Evolutionary conservation across 2,888 invertebrate species (phyloP).

Genomic region (Heliconius cydno): DNA sequence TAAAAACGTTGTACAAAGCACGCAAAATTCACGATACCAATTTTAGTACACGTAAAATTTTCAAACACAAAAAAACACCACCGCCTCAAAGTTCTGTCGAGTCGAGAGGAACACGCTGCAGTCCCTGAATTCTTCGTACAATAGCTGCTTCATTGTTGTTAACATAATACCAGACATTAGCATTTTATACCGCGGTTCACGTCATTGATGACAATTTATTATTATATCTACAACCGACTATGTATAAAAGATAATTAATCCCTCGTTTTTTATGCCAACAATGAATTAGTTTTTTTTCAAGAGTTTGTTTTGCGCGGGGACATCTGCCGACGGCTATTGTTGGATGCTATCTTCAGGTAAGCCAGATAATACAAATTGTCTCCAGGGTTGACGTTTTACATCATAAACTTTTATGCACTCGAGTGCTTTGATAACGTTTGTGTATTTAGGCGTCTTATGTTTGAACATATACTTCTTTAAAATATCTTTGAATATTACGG

Average conservation of each 20-base stretch:
- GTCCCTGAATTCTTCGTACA: conserved; percentile 72
- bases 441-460: conserved; percentile 70
- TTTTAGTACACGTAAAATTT: conserved; percentile 58
- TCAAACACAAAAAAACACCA: conserved; percentile 59
- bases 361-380: conserved; percentile 79
- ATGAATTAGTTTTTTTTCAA: conserved; percentile 74
- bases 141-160: conserved; percentile 74
- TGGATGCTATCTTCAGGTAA: conserved; percentile 74
- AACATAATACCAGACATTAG: conserved; percentile 80
- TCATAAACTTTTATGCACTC: conserved; percentile 71
- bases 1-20: conserved; percentile 34
- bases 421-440: conserved; percentile 77
- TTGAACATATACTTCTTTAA: conserved; percentile 34
- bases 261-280: conserved; percentile 65
- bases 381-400: conserved; percentile 78
- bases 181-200: conserved; percentile 78
- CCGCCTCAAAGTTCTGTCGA: conserved; percentile 66
- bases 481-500: conserved; percentile 12
- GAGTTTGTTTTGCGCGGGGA: conserved; percentile 80
- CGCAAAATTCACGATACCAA: conserved; percentile 53
- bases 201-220: conserved; percentile 82
- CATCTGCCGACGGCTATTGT: conserved; percentile 79
- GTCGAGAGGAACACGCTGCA: conserved; percentile 55
- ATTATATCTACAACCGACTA: conserved; percentile 55
- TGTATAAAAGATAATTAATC: conserved; percentile 54